Evolutionary conservation across 2,113 vertebrate genomes (phyloP).

Genomic region (Leucosticte australis): DNA sequence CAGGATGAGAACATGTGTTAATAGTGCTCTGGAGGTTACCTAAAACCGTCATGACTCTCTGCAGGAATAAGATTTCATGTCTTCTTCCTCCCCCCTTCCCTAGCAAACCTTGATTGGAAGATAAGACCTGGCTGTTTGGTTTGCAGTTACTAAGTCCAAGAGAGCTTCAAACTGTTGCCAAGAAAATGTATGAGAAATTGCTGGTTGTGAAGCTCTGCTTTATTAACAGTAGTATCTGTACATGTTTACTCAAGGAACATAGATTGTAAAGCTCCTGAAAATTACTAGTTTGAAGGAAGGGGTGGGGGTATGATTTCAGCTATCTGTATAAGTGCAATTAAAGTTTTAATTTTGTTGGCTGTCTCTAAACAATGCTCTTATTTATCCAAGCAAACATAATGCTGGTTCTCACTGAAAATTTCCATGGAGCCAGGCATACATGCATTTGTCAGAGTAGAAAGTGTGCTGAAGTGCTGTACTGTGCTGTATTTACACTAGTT

Average conservation of each 20-base stretch:
- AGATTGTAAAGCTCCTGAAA: not conserved
- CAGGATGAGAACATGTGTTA: not conserved
- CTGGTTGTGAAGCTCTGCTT: not conserved
- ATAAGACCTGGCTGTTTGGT: slow-evolving; percentile 37
- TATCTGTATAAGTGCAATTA: not conserved
- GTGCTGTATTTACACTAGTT: not conserved
- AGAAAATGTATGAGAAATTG: not conserved
- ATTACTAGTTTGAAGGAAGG: not conserved
- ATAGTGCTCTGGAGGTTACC: not conserved
- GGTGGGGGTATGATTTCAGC: not conserved
- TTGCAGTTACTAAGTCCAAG: slow-evolving; percentile 24
- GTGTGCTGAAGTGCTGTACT: not conserved
- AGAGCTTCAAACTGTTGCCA: not conserved
- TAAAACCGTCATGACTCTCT: slow-evolving; percentile 26
- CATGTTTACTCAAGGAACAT: not conserved
- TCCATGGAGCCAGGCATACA: not conserved
- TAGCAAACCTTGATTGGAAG: not conserved
- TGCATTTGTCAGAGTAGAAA: not conserved
- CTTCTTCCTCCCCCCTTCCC: not conserved
- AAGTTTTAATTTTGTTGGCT: not conserved
- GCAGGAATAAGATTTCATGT: not conserved
- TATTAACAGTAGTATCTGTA: not conserved
- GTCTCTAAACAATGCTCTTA: not conserved
- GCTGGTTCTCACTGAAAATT: not conserved
- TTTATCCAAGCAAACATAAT: not conserved